Conservation (phyloP, 1,140 invertebrate genomes). For the Meloidogyne chitwoodi region DNA sequence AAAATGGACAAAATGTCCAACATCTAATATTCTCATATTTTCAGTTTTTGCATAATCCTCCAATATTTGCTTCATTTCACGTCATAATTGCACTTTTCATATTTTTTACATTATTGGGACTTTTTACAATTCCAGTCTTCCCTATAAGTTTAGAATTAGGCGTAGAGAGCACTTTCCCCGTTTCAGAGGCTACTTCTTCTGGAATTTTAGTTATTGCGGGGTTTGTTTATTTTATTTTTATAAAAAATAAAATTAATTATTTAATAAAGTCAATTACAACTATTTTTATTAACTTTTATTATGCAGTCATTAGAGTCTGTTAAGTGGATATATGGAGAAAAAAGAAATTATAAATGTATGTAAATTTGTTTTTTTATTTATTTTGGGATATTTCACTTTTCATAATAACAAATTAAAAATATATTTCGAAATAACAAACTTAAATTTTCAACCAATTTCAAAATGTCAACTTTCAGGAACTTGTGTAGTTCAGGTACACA, state of each 20-base stretch:
- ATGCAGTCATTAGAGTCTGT: conserved; percentile 39
- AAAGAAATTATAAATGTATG: conserved; percentile 38
- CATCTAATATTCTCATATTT: no score
- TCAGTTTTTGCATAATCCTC: conserved; percentile 38
- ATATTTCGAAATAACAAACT: no score
- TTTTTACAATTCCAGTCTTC: conserved; percentile 48
- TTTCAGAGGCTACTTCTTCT: conserved; percentile 47
- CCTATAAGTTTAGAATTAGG: conserved; percentile 46
- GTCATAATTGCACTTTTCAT: conserved; percentile 30
- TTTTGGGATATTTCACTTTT: no score
- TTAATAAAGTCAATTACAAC: conserved; percentile 32
- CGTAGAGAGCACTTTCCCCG: conserved; percentile 46
- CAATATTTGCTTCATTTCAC: neutral
- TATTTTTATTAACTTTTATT: conserved; percentile 38
- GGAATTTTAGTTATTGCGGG: conserved; percentile 46
- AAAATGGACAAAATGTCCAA: no score
- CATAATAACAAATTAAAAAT: no score
- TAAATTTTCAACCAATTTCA: no score
- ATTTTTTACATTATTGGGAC: conserved; percentile 34
- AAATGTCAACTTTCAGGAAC: no score
- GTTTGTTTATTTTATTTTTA: conserved; percentile 17
- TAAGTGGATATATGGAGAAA: conserved; percentile 28
- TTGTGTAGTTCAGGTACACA: no score
- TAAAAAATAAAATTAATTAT: neutral
- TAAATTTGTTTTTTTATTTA: no score